These are phyloP conservation scores for Crambe crambe DNA, from an alignment of 37 sponge, comb jelly and placozoan species.

Conservation along the genomic window DNA sequence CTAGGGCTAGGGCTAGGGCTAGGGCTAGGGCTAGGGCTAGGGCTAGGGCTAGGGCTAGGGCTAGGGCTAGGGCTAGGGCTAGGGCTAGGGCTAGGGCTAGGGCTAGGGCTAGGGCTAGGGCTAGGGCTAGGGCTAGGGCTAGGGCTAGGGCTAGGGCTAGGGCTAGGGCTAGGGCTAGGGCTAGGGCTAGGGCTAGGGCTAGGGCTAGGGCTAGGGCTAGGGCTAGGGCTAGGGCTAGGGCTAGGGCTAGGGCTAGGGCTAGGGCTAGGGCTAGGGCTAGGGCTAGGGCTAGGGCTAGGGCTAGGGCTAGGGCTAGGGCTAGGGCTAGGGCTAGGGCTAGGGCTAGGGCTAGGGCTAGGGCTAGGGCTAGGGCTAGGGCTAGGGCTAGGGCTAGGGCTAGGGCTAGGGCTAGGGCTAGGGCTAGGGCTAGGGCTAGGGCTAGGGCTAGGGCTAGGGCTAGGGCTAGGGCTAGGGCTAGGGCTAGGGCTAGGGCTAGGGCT, in stretches of 20 bases:
- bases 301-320: slow-evolving; percentile 1
- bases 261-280: slow-evolving; percentile 1
- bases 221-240: slow-evolving; percentile 1
- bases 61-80: slow-evolving; percentile 1
- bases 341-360: slow-evolving; percentile 1
- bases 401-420: slow-evolving; percentile 1
- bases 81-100: slow-evolving; percentile 1
- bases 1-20: slow-evolving; percentile 1
- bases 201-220: slow-evolving; percentile 1
- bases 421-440: slow-evolving; percentile 1
- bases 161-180: slow-evolving; percentile 1
- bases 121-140: slow-evolving; percentile 1
- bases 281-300: slow-evolving; percentile 1
- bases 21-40: slow-evolving; percentile 1
- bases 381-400: slow-evolving; percentile 1
- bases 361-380: slow-evolving; percentile 1
- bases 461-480: slow-evolving; percentile 1
- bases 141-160: slow-evolving; percentile 1
- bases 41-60: slow-evolving; percentile 1
- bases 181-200: slow-evolving; percentile 1
- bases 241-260: slow-evolving; percentile 1
- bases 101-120: slow-evolving; percentile 1
- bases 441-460: slow-evolving; percentile 1
- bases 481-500: slow-evolving; percentile 1
- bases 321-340: slow-evolving; percentile 1